Evolutionary conservation across 2,888 invertebrate species (phyloP).

Genomic region (Coenonympha glycerion): DNA sequence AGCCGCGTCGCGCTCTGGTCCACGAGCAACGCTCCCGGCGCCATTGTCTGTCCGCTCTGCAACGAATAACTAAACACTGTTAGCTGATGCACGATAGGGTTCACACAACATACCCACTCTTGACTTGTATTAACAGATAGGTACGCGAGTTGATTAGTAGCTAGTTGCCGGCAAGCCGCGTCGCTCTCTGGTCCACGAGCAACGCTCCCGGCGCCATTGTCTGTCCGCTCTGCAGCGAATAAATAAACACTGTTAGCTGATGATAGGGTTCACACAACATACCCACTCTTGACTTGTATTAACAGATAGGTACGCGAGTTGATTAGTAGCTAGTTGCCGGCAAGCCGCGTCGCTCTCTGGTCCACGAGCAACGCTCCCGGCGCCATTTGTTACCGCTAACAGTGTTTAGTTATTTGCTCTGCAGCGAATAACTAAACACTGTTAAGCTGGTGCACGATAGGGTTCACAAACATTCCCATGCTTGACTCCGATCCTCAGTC

Average conservation of each 20-base stretch:
- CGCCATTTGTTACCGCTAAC: no score
- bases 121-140: background rate
- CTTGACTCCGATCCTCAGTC: no score
- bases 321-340: slow-evolving; percentile 34
- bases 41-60: background rate
- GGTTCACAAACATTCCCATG: no score
- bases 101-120: background rate
- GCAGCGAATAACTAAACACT: no score
- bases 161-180: slow-evolving; percentile 40
- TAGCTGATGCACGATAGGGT: slow-evolving; percentile 36
- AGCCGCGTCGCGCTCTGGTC: slow-evolving; percentile 51
- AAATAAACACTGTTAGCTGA: slow-evolving; percentile 64
- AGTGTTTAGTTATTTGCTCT: no score
- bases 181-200: slow-evolving; percentile 50
- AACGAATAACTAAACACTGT: slow-evolving; percentile 55
- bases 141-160: slow-evolving; percentile 30
- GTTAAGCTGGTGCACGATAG: no score
- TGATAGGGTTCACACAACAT: no score
- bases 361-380: slow-evolving; percentile 47
- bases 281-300: no score
- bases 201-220: no score
- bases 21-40: slow-evolving; percentile 35
- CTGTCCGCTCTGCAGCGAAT: no score
- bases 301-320: no score
- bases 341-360: slow-evolving; percentile 50